Conservation (phyloP, 2,113 vertebrate genomes). For the Brachyistius frenatus region DNA sequence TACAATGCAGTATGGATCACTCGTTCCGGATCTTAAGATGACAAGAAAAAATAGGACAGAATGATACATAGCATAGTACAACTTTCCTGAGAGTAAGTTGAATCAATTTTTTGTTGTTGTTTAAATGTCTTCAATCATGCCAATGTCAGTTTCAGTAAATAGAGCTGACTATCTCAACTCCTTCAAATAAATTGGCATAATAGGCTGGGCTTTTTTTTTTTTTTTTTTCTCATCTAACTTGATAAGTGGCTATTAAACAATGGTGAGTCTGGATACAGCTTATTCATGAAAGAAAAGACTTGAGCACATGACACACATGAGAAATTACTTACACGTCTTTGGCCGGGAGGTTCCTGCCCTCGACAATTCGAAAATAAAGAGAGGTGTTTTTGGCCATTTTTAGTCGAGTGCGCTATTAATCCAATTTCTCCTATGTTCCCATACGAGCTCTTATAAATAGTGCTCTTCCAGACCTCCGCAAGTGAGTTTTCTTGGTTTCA, state of each 20-base stretch:
- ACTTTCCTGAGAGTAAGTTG: neutral
- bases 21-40: constrained; percentile 88
- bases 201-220: neutral
- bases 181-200: neutral
- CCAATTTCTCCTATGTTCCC: constrained; percentile 54
- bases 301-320: constrained; percentile 30
- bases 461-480: constrained; percentile 53
- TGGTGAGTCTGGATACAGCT: neutral
- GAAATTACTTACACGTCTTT: constrained; percentile 91
- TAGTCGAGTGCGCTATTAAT: constrained; percentile 30
- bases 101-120: neutral
- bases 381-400: constrained; percentile 89
- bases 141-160: neutral
- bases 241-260: neutral
- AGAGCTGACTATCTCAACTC: constrained; percentile 1
- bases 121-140: neutral
- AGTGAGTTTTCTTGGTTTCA: constrained; percentile 74
- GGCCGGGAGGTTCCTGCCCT: constrained; percentile 91
- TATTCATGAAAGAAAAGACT: constrained; percentile 9
- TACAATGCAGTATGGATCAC: constrained; percentile 93
- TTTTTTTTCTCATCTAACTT: neutral
- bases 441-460: constrained; percentile 61
- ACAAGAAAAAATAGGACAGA: constrained; percentile 10
- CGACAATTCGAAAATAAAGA: constrained; percentile 91
- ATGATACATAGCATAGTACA: neutral